Base-by-base conservation (phyloP, 1,140 invertebrate species). In the Oncopeltus fasciatus region DNA sequence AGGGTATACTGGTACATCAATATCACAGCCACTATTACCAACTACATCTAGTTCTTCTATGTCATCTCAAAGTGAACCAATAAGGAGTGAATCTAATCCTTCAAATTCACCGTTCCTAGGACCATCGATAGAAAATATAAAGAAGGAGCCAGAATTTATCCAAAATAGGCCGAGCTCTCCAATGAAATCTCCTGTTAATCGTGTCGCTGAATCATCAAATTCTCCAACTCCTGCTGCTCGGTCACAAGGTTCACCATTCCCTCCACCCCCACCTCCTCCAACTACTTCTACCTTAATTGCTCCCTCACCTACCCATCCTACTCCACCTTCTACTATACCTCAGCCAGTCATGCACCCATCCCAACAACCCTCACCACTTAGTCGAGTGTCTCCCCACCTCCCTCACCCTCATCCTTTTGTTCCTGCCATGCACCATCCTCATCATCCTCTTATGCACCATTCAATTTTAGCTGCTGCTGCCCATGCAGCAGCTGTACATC, bases 311-410 rank as follows among this genome's bases (percentile, higher is more conserved):
- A 73, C 71, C 8, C 67, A 73, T 18, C 38, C 60, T 9, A 63
- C 81, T 59, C n/a, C n/a, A n/a, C 81, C 82, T 2, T 78, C 82
- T 1, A 82, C 83, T 9, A 80, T 85, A 62, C 78, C 83, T 2
- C 83, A 83, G 28, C 82, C 82, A 11, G 77, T 84, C 1, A 83
- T 84, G 77, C 83, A 84, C 68, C 81, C 83, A 9, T 76, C 80
- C 11, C 83, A 83, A 65, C 83, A 84, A 66, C 77, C 77, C 9
- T 82, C 81, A 59, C 80, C 77, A 18, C 69, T 78, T 70, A 71
- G 66, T 61, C 65, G 70, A 59, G 65, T 68, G 1, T 72, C 71
- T 24, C 79, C 74, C 74, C 83, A 79, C 8, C 67, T 85, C 14
- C 78, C 85, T 68, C 83, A 83, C 71, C 83, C 81, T 2, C 75